Conservation (phyloP, 1,140 invertebrate species). For the Phortica variegata region DNA sequence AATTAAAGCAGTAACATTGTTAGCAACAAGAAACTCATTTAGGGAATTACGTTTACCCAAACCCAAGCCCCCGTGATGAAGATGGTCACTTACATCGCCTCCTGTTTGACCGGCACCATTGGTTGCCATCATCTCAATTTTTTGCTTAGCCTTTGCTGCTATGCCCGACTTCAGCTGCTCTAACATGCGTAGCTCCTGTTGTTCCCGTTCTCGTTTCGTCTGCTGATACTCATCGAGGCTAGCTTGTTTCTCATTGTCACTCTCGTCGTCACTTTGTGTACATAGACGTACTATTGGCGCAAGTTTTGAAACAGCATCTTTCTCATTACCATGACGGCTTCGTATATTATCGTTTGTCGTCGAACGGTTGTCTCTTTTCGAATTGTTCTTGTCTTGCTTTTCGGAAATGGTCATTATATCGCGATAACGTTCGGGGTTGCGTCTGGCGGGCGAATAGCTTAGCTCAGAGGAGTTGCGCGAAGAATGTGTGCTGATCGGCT, state of each 20-base stretch:
- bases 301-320: constrained; percentile 25
- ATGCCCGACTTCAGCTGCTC: constrained; percentile 64
- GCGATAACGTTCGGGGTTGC: constrained; percentile 66
- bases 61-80: constrained; percentile 15
- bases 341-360: constrained; percentile 21
- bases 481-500: constrained; percentile 20
- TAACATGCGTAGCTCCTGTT: constrained; percentile 64
- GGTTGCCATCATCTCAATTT: constrained; percentile 59
- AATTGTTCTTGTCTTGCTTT: constrained; percentile 59
- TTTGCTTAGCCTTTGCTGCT: constrained; percentile 66
- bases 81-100: constrained; percentile 44
- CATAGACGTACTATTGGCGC: constrained; percentile 64
- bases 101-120: constrained; percentile 43
- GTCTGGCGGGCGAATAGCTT: constrained; percentile 66
- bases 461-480: constrained; percentile 52
- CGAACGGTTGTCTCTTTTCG: constrained; percentile 19
- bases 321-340: too few relatives aligned
- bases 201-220: constrained; percentile 30
- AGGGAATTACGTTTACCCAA: constrained; percentile 54
- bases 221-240: constrained; percentile 58
- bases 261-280: constrained; percentile 65
- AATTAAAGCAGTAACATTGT: constrained; percentile 50
- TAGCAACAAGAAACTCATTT: constrained; percentile 54
- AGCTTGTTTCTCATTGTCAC: constrained; percentile 54
- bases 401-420: constrained; percentile 62